phyloP scores from a whole-genome alignment of 2,113 vertebrate genomes.

The Myanophis thanlyinensis region DNA sequence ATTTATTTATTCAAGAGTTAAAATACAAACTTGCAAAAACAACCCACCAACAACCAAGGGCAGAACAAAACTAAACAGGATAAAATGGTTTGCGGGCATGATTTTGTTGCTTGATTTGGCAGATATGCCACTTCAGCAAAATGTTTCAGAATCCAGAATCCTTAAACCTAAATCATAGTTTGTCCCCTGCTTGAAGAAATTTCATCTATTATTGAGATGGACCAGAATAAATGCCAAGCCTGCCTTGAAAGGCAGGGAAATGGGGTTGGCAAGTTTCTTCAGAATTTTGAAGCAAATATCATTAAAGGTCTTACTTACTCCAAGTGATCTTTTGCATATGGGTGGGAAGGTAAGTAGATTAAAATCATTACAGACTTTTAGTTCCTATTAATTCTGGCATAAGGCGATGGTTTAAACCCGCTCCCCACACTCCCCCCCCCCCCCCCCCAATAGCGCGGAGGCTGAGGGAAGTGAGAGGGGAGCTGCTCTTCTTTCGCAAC shows the following conservation, averaged over 20 bases:
- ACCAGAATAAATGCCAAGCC: neutral
- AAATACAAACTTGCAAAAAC: neutral
- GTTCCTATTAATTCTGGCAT: neutral
- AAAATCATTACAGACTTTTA: neutral
- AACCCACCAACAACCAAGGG: neutral
- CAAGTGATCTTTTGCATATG: neutral
- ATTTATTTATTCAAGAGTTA: neutral
- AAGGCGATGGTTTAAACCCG: neutral
- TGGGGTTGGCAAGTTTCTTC: neutral
- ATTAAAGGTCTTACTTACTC: neutral
- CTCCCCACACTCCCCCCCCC: too few species aligned
- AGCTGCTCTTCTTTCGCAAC: neutral
- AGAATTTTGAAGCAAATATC: neutral
- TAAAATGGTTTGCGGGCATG: neutral
- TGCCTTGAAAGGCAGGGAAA: neutral
- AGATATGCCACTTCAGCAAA: neutral
- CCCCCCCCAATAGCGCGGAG: neutral
- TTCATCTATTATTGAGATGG: neutral
- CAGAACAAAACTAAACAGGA: neutral
- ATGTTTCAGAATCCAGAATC: neutral
- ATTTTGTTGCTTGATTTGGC: neutral
- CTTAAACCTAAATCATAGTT: neutral
- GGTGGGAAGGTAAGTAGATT: neutral
- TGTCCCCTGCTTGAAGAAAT: neutral
- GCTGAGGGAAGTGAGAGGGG: neutral